Evolutionary conservation across 2,113 vertebrate genomes (phyloP), one percentile per base, ranked within the genome.

Genomic region (Phainopepla nitens): DNA sequence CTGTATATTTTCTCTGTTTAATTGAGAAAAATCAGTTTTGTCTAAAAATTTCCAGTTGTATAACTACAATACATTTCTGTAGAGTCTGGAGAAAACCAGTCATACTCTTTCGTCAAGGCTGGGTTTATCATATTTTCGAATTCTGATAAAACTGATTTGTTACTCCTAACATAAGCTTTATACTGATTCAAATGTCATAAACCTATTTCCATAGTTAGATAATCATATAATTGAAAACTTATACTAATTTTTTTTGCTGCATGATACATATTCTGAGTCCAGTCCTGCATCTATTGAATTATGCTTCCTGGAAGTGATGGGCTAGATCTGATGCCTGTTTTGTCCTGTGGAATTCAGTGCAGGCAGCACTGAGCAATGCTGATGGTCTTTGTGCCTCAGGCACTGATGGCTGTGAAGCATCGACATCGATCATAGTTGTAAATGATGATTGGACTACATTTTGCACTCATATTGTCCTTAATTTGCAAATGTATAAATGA

Each of bases 401-500:
- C 24, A n/a, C 27, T 18, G 62, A 15, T 54, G 64, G 20, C 76
- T 75, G 51, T 35, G 71, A 81, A 86, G 27, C 77, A 50, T 4
- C 7, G 3, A 27, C 71, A 87, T 95, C 69, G 62, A 6, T 94
- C 90, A 35, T 29, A 14, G 29, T 47, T 81, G 33, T 68, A 87
- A 93, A 81, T 70, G 22, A 73, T 60, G 50, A 41, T 18, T 39
- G 6, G 42, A 45, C 45, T 90, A 47, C 44, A 33, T 90, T 95
- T 95, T 92, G 31, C 76, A 47, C 44, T 95, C 64, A 19, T 51
- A 64, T 84, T 51, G 17, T 75, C 47, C 69, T 80, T 83, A 86
- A 91, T 92, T 91, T 92, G 69, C 72, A 75, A 72, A 36, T 88
- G 50, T 71, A 53, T 69, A 92, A 93, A 70, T 90, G 79, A 79